Conservation (phyloP, 2,888 invertebrate species). For the Euzetes globulus region DNA sequence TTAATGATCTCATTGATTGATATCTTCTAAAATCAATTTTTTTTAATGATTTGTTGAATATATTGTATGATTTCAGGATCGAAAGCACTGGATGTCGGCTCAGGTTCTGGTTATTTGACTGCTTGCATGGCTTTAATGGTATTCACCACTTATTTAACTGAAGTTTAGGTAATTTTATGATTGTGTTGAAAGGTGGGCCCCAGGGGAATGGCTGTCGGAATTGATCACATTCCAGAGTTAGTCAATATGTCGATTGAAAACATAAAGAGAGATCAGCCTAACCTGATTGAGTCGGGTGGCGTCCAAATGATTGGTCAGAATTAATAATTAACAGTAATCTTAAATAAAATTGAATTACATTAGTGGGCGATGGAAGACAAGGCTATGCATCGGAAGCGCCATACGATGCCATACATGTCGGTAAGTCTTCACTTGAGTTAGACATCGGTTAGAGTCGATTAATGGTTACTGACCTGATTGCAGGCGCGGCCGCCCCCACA, state of each 20-base stretch:
- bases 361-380: slow-evolving; percentile 79
- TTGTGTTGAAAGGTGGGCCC: slow-evolving; percentile 55
- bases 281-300: slow-evolving; percentile 60
- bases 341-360: background rate
- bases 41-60: background rate
- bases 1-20: too few relatives aligned
- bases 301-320: slow-evolving; percentile 62
- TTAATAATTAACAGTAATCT: background rate
- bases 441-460: too few relatives aligned
- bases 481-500: slow-evolving; percentile 68
- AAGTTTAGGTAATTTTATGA: background rate
- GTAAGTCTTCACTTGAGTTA: background rate
- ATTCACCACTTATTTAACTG: slow-evolving; percentile 9
- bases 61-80: slow-evolving; percentile 50
- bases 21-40: background rate
- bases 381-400: slow-evolving; percentile 67
- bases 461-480: too few relatives aligned
- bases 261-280: slow-evolving; percentile 63
- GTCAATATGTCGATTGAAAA: slow-evolving; percentile 67
- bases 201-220: slow-evolving; percentile 65
- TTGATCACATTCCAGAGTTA: slow-evolving; percentile 81
- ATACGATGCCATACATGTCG: slow-evolving; percentile 87
- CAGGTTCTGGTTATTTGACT: slow-evolving; percentile 86
- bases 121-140: slow-evolving; percentile 80
- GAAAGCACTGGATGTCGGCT: slow-evolving; percentile 80